These are phyloP conservation scores for Saxidomus purpurata DNA, from an alignment of 1,140 invertebrate species.

Conservation along the genomic window DNA sequence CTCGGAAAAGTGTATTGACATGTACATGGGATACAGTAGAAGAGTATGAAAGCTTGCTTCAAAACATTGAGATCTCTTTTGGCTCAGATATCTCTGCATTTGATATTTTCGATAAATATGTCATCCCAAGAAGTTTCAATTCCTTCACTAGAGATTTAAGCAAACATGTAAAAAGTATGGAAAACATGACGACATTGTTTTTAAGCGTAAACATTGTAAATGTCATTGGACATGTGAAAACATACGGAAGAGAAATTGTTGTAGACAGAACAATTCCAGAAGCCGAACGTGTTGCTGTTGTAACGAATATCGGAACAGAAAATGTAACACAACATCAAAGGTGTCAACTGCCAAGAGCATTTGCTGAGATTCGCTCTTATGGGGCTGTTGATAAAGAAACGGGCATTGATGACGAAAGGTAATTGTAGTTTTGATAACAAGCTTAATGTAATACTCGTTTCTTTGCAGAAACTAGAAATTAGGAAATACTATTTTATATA, in stretches of 20 bases:
- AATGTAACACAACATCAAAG: conserved; percentile 13
- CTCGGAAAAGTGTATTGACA: conserved; percentile 13
- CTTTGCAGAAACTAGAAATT: too few relatives aligned
- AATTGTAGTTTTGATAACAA: too few relatives aligned
- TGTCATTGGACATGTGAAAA: conserved; percentile 35
- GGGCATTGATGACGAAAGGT: conserved; percentile 40
- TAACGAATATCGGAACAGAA: conserved; percentile 10
- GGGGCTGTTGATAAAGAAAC: conserved; percentile 25
- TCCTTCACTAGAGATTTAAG: conserved; percentile 85
- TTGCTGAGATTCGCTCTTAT: conserved; percentile 6
- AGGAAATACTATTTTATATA: too few relatives aligned
- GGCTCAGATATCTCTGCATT: background rate
- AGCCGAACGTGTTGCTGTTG: background rate
- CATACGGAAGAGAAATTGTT: conserved; percentile 22
- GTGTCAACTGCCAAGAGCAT: conserved; percentile 43
- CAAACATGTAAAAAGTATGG: background rate
- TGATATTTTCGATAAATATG: conserved; percentile 51
- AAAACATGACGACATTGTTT: conserved; percentile 11
- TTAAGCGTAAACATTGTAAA: background rate
- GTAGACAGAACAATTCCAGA: conserved; percentile 38
- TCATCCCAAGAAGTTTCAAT: conserved; percentile 88
- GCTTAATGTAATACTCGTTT: too few relatives aligned
- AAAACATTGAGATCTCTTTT: conserved; percentile 7
- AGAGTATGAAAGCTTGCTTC: conserved; percentile 48
- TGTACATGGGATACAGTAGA: conserved; percentile 34